Percentiles rank a stretch among this genome's conserved stretches.
These are phyloP conservation scores for Lasioglossum pauxillum DNA, from an alignment of 2,888 invertebrate species.

Conservation along the genomic window DNA sequence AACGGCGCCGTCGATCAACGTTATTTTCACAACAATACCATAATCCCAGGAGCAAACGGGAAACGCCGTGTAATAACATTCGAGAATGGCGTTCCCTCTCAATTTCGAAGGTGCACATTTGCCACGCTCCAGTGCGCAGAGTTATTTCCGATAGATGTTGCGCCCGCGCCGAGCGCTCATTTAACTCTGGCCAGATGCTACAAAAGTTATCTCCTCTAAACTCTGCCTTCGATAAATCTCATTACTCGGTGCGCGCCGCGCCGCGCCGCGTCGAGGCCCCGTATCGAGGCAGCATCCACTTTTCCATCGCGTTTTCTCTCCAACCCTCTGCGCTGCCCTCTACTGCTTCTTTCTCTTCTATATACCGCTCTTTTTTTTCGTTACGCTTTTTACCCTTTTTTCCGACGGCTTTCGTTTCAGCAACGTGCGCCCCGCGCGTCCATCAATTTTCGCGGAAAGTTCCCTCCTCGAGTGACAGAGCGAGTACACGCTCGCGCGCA, in stretches of 20 bases:
- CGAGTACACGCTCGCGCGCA: slow-evolving; percentile 45
- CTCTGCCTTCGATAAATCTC: slow-evolving; percentile 69
- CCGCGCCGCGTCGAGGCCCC: slow-evolving; percentile 17
- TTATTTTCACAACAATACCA: slow-evolving; percentile 15
- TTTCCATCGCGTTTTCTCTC: slow-evolving; percentile 20
- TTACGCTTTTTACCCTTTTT: slow-evolving; percentile 14
- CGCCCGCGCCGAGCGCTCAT: slow-evolving; percentile 51
- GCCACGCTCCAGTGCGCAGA: slow-evolving; percentile 46
- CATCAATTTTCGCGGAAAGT: slow-evolving; percentile 73
- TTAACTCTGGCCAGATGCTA: slow-evolving; percentile 64
- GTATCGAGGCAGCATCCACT: slow-evolving; percentile 57
- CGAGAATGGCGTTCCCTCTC: slow-evolving; percentile 42
- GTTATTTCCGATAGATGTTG: slow-evolving; percentile 65
- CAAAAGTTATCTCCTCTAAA: slow-evolving; percentile 68
- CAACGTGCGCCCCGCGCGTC: slow-evolving; percentile 37
- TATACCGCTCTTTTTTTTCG: not conserved
- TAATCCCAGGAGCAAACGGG: slow-evolving; percentile 11
- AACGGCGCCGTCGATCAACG: slow-evolving; percentile 14
- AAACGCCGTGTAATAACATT: slow-evolving; percentile 43
- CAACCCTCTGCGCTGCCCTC: too few relatives aligned
- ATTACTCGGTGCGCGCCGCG: slow-evolving; percentile 55
- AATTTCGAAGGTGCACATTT: slow-evolving; percentile 45
- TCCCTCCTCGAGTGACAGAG: slow-evolving; percentile 59
- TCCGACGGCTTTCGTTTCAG: slow-evolving; percentile 43
- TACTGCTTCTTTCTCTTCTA: not conserved